Evolutionary conservation across 2,888 invertebrate genomes (phyloP), one percentile per base, ranked within the genome.

Genomic region (Argyresthia albistria): DNA sequence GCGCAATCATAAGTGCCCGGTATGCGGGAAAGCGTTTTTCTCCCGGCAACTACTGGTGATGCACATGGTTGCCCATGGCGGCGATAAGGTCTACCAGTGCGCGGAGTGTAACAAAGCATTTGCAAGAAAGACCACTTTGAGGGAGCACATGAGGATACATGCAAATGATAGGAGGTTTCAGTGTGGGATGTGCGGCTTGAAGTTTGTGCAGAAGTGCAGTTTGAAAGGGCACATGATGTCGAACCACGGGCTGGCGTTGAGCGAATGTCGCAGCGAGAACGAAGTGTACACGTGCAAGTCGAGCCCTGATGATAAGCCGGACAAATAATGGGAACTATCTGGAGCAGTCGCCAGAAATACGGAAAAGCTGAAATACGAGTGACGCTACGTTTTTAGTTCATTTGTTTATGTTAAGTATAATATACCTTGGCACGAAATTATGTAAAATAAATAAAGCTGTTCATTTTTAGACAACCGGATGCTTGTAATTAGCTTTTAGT

Each of bases 31-130:
- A 45, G 67, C 80, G 49, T 89, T 89, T 53, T 89, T 88, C 57
- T 87, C 86, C 53, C 84, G 83, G n/a, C 88, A 88, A 56, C 83
- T 84, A 0, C 66, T 89, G 0, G 88, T 87, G 52, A 86, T 80
- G 0, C 88, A 89, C 46, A 88, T 88, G 86, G 62, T 88, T 0
- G 83, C 83, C 39, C 88, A 88, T 55, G 83, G 80, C 0, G 88
- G 88, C 0, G 82, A 81, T 37, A 61, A 74, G 1, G 76, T 70
- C 14, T 81, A 74, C 42, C 58, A 67, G 0, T 86, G 84, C 50
- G 70, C 69, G 1, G 64, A 82, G 0, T 86, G 84, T 35, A 64
- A 72, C 2, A 83, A 89, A 54, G 66, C 83, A 0, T 88, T 86
- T 51, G 83, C 80, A 0, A 70, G 80, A 54, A 77, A 78, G 15